phyloP scores from a whole-genome alignment of 2,113 vertebrate genomes.

The Proteles cristata region DNA sequence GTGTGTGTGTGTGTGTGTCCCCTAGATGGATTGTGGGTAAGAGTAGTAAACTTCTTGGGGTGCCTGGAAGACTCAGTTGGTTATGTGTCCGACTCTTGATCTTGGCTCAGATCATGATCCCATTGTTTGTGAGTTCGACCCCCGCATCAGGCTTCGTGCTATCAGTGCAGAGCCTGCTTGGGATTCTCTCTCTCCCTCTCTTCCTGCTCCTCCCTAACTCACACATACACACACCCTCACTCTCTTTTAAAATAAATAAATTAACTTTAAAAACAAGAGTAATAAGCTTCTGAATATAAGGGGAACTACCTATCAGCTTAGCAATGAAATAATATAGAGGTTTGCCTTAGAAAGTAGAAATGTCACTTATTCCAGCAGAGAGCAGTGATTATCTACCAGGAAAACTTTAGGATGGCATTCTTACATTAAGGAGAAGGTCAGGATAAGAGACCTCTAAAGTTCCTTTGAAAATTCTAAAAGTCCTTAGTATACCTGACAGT shows the following conservation, averaged over 20 bases:
- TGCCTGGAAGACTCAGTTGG: too few species aligned
- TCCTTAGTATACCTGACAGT: neutral
- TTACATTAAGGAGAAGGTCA: neutral
- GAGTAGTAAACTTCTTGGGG: neutral
- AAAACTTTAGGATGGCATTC: neutral
- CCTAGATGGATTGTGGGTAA: neutral
- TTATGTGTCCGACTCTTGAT: too few species aligned
- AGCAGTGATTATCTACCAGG: neutral
- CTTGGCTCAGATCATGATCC: too few species aligned
- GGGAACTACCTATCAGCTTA: neutral
- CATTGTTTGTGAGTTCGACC: too few species aligned
- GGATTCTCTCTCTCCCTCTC: too few species aligned
- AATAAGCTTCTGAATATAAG: neutral
- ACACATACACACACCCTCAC: too few species aligned
- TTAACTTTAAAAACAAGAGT: too few species aligned
- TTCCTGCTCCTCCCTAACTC: too few species aligned
- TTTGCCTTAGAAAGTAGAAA: neutral
- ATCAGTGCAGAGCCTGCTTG: too few species aligned
- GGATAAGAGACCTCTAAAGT: neutral
- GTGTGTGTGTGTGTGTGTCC: neutral
- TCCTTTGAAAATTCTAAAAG: neutral
- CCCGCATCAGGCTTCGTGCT: too few species aligned
- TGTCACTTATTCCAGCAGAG: neutral
- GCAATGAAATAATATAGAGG: neutral
- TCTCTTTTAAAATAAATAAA: too few species aligned